Evolutionary conservation across 2,113 vertebrate genomes (phyloP).

Genomic region (Poecile atricapillus): DNA sequence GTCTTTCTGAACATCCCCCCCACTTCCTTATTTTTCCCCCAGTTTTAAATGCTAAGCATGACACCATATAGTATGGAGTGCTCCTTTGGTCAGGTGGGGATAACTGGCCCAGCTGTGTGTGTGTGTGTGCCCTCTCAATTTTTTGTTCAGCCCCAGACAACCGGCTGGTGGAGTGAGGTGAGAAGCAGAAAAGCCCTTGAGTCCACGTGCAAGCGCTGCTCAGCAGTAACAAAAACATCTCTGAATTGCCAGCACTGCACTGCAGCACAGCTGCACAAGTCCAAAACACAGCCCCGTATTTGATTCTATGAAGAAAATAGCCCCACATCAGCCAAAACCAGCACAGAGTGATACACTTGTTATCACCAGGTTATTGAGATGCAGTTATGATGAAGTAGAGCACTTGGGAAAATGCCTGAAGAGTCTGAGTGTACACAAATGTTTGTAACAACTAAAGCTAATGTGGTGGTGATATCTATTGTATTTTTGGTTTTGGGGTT

Average conservation of each 20-base stretch:
- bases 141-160: neutral
- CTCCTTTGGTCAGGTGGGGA: neutral
- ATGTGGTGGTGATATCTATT: neutral
- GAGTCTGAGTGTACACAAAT: neutral
- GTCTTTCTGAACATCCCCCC: neutral
- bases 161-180: neutral
- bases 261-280: neutral
- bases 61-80: neutral
- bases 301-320: neutral
- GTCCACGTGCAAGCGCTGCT: neutral
- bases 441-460: neutral
- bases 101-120: neutral
- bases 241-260: neutral
- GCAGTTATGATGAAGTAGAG: neutral
- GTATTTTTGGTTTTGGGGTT: neutral
- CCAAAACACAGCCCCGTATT: rapidly evolving
- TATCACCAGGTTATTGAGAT: neutral
- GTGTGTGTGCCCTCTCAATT: neutral
- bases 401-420: neutral
- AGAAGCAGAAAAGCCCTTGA: neutral
- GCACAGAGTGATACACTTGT: neutral
- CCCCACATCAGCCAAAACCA: neutral
- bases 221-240: neutral
- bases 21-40: neutral
- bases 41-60: neutral